Base-by-base conservation (phyloP, 1,140 invertebrate genomes). In the Drosophila miranda region DNA sequence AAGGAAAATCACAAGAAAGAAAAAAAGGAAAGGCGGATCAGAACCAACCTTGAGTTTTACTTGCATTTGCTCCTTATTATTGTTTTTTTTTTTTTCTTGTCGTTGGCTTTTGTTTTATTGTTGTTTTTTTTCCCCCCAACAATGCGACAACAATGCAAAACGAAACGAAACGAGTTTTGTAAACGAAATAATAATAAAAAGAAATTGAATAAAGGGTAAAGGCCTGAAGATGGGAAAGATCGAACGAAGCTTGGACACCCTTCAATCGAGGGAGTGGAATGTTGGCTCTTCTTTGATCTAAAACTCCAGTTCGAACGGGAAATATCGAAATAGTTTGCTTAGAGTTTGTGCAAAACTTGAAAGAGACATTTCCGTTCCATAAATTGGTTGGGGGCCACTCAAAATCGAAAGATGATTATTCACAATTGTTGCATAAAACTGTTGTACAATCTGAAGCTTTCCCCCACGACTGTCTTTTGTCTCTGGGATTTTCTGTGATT, bases 151-250 rank as follows among this genome's bases (percentile, higher is more conserved):
- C 68, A 71, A 77, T 71, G 75, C 75, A 73, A 53, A 77, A 59
- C 50, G 46, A 44, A 73, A 55, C 49, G 19, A 78, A 77, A 78
- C 75, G 60, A 78, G 75, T 78, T 78, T 78, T 78, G 60, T 78
- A 73, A 75, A 48, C 66, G 30, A 52, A 19, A 69, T 38, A 70
- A 60, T 34, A 69, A 59, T 48, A 64, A 70, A 21, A 50, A 51
- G 51, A 44, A 52, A 55, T 59, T 50, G 56, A 46, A 43, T 16
- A 34, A 42, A 43, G 41, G 54, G 19, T 53, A 53, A 42, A 43
- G 26, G 6, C 38, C 51, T 44, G 23, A 52, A 75, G 58, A 59
- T 48, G 46, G 34, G 34, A 0, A 2, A 8, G 8, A 38, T 13
- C 34, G 34, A 1, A 13, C 34, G 11, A 38, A 38, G 11, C 34